A percentile compares a stretch with the other conserved stretches of the same genome.
Evolutionary conservation across 1,140 invertebrate genomes (phyloP).

Genomic region (Drosophila bipectinata): DNA sequence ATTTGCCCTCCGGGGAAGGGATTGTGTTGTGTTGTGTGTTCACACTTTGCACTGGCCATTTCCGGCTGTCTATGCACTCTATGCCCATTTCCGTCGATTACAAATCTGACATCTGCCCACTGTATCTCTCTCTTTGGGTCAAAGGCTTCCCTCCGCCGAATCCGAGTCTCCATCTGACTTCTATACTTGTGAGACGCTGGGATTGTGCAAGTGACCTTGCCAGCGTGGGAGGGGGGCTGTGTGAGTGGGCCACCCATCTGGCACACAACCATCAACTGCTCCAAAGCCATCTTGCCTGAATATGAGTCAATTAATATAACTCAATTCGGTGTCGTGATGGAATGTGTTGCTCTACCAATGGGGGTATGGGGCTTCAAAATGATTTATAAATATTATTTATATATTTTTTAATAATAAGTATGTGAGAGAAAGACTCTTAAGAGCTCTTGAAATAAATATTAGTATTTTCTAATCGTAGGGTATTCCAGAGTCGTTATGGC

Average conservation of each 20-base stretch:
- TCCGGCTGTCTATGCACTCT: conserved; percentile 28
- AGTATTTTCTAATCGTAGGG: background rate
- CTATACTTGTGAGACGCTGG: background rate
- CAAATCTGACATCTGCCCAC: conserved; percentile 4
- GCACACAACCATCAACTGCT: conserved; percentile 10
- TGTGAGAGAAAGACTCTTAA: too few species aligned
- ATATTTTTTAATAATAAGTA: too few species aligned
- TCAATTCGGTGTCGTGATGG: conserved; percentile 22
- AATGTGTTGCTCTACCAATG: conserved; percentile 16
- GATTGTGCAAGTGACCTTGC: conserved; percentile 37
- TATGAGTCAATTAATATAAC: conserved; percentile 48
- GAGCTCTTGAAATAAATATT: too few species aligned
- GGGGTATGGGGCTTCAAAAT: background rate
- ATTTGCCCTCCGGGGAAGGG: background rate
- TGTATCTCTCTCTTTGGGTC: background rate
- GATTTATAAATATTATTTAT: too few species aligned
- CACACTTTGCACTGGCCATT: conserved; percentile 30
- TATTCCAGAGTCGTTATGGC: background rate
- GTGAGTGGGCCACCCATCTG: conserved; percentile 3
- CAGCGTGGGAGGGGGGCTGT: background rate
- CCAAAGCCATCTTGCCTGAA: conserved; percentile 15
- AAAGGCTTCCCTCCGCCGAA: background rate
- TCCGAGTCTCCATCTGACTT: background rate
- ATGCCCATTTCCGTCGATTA: conserved; percentile 20
- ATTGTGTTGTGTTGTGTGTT: conserved; percentile 2